These are phyloP conservation scores for Hermodice carunculata DNA, from an alignment of 2,888 invertebrate genomes.

Conservation along the genomic window DNA sequence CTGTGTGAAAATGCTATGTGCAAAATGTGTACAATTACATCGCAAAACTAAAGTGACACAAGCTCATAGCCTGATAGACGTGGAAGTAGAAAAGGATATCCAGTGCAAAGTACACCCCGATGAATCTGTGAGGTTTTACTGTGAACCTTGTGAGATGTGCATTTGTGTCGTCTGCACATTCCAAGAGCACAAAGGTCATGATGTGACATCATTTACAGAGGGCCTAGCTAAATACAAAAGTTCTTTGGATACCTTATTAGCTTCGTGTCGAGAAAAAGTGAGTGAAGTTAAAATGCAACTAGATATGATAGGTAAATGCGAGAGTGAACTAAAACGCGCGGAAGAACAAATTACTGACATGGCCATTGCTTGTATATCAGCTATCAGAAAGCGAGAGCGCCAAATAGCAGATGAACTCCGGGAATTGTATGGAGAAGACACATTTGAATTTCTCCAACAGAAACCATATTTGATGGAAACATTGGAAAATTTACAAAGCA, in stretches of 20 bases:
- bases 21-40: slow-evolving; percentile 64
- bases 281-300: slow-evolving; percentile 52
- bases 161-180: slow-evolving; percentile 69
- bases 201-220: slow-evolving; percentile 65
- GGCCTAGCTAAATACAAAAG: slow-evolving; percentile 56
- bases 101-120: slow-evolving; percentile 65
- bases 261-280: slow-evolving; percentile 42
- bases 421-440: slow-evolving; percentile 55
- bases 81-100: slow-evolving; percentile 67
- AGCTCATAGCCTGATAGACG: slow-evolving; percentile 64
- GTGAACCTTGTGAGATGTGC: slow-evolving; percentile 67
- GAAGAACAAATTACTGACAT: slow-evolving; percentile 64
- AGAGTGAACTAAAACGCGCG: slow-evolving; percentile 58
- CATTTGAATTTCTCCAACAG: slow-evolving; percentile 55
- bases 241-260: slow-evolving; percentile 27
- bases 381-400: slow-evolving; percentile 51
- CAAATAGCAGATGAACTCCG: slow-evolving; percentile 60
- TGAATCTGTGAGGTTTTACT: slow-evolving; percentile 67
- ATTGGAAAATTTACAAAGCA: slow-evolving; percentile 58
- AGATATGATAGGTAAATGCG: slow-evolving; percentile 60
- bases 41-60: slow-evolving; percentile 65
- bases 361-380: slow-evolving; percentile 59
- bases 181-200: slow-evolving; percentile 67
- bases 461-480: slow-evolving; percentile 59
- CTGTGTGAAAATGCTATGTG: slow-evolving; percentile 65